A percentile compares a stretch with the other conserved stretches of the same genome.
phyloP scores from a whole-genome alignment of 2,113 vertebrate species.

The Eudyptes chrysolophus region DNA sequence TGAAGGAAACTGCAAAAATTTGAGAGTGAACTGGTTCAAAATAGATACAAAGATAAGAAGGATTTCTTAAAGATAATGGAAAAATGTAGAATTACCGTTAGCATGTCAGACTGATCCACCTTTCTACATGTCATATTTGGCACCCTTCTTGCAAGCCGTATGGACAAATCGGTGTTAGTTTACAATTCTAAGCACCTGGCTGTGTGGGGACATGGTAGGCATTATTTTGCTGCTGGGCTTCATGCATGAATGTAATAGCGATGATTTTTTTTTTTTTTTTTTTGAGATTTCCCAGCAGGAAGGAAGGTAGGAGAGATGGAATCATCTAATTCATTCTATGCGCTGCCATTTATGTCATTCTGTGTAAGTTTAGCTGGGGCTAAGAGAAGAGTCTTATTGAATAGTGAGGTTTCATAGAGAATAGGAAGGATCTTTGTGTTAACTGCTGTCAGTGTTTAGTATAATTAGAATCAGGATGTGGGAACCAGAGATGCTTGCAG shows the following conservation, averaged over 20 bases:
- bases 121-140: not conserved
- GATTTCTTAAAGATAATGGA: not conserved
- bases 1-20: not conserved
- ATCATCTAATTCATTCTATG: not conserved
- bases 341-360: not conserved
- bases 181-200: not conserved
- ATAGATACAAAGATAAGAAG: not conserved
- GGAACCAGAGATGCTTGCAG: not conserved
- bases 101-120: not conserved
- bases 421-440: not conserved
- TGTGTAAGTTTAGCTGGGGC: not conserved
- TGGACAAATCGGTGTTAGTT: not conserved
- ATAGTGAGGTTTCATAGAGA: not conserved
- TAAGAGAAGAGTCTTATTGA: not conserved
- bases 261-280: not conserved
- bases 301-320: not conserved
- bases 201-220: not conserved
- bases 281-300: not conserved
- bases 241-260: not conserved
- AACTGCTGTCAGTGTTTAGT: not conserved
- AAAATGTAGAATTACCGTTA: not conserved
- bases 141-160: not conserved
- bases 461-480: not conserved
- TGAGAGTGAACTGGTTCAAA: not conserved
- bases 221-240: conserved; percentile 20